Evolutionary conservation across 2,888 invertebrate genomes (phyloP).

Genomic region (Drosophila nr. fundita): DNA sequence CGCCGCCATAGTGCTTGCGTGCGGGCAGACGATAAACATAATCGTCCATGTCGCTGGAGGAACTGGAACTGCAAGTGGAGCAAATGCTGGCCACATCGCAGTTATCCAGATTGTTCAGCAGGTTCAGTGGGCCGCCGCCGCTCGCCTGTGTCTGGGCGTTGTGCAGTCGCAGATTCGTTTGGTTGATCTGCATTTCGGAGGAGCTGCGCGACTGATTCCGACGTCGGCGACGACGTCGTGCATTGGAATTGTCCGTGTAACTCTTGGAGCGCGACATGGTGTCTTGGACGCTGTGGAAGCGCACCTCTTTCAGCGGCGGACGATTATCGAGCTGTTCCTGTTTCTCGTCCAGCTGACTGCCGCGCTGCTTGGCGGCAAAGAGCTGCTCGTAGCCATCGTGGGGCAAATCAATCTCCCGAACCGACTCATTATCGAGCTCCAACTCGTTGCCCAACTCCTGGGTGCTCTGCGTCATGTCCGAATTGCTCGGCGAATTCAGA

Average conservation of each 20-base stretch:
- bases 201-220: conserved; percentile 84
- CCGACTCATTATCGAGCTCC: conserved; percentile 79
- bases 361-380: conserved; percentile 50
- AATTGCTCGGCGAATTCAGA: conserved; percentile 82
- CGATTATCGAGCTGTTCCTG: conserved; percentile 63
- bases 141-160: conserved; percentile 81
- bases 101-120: conserved; percentile 75
- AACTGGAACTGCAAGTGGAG: conserved; percentile 95
- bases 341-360: conserved; percentile 46
- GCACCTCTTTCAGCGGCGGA: conserved; percentile 82
- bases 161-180: conserved; percentile 82
- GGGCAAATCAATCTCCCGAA: conserved; percentile 74
- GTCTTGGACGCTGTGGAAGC: conserved; percentile 83
- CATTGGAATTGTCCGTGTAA: conserved; percentile 86
- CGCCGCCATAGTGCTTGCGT: conserved; percentile 93
- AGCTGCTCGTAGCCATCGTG: conserved; percentile 80
- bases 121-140: conserved; percentile 59
- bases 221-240: conserved; percentile 80
- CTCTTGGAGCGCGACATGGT: conserved; percentile 86
- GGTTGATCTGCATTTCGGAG: conserved; percentile 85
- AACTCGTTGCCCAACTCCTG: conserved; percentile 83
- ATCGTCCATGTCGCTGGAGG: conserved; percentile 93
- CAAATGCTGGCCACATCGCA: conserved; percentile 92
- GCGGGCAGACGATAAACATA: conserved; percentile 94
- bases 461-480: conserved; percentile 84